phyloP scores from a whole-genome alignment of 2,888 invertebrate genomes.

The Criorhina ranunculi region DNA sequence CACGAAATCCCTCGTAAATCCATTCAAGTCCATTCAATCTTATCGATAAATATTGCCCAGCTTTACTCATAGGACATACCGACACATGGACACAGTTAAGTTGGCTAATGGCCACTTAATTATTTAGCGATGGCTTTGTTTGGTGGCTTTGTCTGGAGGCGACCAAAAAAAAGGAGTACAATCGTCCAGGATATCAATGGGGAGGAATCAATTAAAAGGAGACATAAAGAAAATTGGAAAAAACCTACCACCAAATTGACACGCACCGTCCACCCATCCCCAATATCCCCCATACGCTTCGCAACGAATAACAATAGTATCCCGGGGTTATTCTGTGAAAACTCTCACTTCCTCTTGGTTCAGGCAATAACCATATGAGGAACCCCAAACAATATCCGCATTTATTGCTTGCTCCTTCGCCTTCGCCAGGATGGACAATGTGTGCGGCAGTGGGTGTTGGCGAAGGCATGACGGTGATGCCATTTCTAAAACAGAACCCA shows the following conservation, averaged over 20 bases:
- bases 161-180: constrained; percentile 34
- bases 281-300: constrained; percentile 20
- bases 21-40: constrained; percentile 22
- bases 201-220: constrained; percentile 66
- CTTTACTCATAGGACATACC: neutral
- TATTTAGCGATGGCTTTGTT: constrained; percentile 61
- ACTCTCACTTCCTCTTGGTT: constrained; percentile 26
- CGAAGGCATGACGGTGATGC: constrained; percentile 36
- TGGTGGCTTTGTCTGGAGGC: constrained; percentile 10
- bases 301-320: constrained; percentile 45
- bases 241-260: constrained; percentile 52
- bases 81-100: constrained; percentile 35
- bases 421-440: no score
- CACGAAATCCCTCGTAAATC: constrained; percentile 25
- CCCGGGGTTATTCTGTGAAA: constrained; percentile 41
- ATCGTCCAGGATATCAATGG: constrained; percentile 42
- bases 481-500: constrained; percentile 49
- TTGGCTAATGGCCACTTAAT: constrained; percentile 61
- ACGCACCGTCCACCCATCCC: constrained; percentile 25
- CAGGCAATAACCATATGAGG: constrained; percentile 34
- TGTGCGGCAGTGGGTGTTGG: constrained; percentile 14
- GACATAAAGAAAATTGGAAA: constrained; percentile 58
- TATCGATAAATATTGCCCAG: constrained; percentile 30
- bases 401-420: constrained; percentile 58
- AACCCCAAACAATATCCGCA: constrained; percentile 37